phyloP scores from a whole-genome alignment of 2,113 vertebrate genomes.

The Geococcyx californianus region DNA sequence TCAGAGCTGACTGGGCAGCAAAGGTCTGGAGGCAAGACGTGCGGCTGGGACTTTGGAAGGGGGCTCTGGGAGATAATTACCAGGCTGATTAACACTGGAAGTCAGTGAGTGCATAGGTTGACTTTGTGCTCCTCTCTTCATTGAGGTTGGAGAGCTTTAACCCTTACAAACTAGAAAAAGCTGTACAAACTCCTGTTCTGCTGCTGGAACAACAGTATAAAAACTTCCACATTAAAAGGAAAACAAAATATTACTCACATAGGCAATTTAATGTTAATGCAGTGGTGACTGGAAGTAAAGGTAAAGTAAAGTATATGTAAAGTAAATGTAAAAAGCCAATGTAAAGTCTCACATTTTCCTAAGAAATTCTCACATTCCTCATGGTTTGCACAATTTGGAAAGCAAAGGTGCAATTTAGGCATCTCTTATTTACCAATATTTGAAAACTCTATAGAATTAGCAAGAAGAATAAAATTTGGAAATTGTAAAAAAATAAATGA shows the following conservation, averaged over 20 bases:
- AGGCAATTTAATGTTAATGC: not conserved
- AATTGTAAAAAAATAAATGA: not conserved
- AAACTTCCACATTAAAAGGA: not conserved
- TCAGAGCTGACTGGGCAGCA: not conserved
- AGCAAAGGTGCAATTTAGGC: not conserved
- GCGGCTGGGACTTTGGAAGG: not conserved
- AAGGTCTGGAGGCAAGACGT: fast-evolving
- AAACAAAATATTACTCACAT: not conserved
- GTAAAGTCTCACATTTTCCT: no score
- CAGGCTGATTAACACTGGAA: not conserved
- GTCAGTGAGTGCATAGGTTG: not conserved
- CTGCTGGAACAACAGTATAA: not conserved
- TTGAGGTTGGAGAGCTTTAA: not conserved
- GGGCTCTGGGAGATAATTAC: not conserved
- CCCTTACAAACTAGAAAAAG: not conserved
- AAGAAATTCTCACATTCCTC: not conserved
- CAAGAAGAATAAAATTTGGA: not conserved
- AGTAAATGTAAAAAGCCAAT: no score
- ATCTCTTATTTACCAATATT: not conserved
- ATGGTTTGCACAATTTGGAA: not conserved
- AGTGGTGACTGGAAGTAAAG: not conserved
- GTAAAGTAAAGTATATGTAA: no score
- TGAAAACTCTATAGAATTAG: not conserved
- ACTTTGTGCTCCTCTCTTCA: not conserved
- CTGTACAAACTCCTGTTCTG: not conserved